Base-by-base conservation (phyloP, 2,797 vertebrate species). In the Microchirus variegatus region DNA sequence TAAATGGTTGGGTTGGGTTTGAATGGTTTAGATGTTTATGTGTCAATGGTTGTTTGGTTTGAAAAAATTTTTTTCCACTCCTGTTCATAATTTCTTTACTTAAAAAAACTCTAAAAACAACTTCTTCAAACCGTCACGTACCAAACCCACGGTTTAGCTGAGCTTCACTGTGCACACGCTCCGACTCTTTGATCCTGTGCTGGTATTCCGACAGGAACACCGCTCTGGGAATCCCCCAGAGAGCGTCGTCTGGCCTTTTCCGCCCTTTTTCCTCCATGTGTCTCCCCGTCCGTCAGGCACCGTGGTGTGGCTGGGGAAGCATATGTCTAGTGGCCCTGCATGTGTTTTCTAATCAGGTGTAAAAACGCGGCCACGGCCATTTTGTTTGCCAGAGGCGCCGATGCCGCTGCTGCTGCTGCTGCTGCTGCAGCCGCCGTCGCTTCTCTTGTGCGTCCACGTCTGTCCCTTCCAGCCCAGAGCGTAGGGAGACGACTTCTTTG, bases 301-400 rank as follows among this genome's bases (percentile, higher is more conserved):
- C 0, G 41, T 10, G 16, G 60, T 62, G 68, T 62, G 60, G 70
- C 69, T 67, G 70, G 73, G 72, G 80, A 73, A 86, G 61, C 89
- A 91, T 88, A 89, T 89, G 90, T 87, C 83, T 78, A 47, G 75
- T 88, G 83, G 75, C 65, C 64, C 78, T 78, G 80, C 90, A 86
- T 87, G 88, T 86, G 89, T 91, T 92, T 87, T 49, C 82, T 92
- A 92, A 93, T 92, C 91, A 92, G 86, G 89, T 91, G 90, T 91
- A 88, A 93, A 93, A 92, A 91, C 54, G 70, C 69, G 78, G 81
- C 80, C 42, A 64, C 19, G 58, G 73, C 73, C 81, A 63, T 76
- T 37, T 3, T 15, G 49, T 77, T 78, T 3, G 84, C 91, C 84
- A 63, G 75, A 54, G 88, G 90, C 66, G 55, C 54, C 2, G 26